Percentiles rank a stretch among this genome's conserved stretches.
Evolutionary conservation across 2,888 invertebrate genomes (phyloP).

Genomic region (Anarsia innoxiella): DNA sequence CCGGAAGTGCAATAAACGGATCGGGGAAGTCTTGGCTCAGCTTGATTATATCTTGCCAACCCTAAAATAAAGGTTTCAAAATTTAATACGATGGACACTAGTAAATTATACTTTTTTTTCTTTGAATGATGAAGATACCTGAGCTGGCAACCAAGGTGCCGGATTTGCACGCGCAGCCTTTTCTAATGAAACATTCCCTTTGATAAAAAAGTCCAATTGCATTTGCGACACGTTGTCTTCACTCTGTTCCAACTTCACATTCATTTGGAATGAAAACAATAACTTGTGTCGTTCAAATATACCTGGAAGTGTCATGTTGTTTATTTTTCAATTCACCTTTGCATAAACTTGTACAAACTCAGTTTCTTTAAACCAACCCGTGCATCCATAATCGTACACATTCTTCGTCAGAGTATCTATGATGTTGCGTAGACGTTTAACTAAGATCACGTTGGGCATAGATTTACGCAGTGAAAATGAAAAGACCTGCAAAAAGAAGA

Average conservation of each 20-base stretch:
- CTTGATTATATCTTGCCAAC: slow-evolving; percentile 90
- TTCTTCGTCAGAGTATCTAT: slow-evolving; percentile 89
- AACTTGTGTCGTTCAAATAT: slow-evolving; percentile 95
- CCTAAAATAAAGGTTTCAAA: slow-evolving; percentile 56
- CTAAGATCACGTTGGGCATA: slow-evolving; percentile 85
- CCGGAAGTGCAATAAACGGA: slow-evolving; percentile 78
- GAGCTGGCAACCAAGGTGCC: slow-evolving; percentile 80
- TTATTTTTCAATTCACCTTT: background rate
- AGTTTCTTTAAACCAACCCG: no score
- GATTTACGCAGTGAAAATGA: slow-evolving; percentile 86
- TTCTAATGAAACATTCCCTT: slow-evolving; percentile 86
- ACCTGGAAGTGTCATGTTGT: slow-evolving; percentile 74
- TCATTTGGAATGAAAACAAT: slow-evolving; percentile 93
- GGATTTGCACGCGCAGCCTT: slow-evolving; percentile 81
- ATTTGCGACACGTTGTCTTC: slow-evolving; percentile 76
- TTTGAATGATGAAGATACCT: no score
- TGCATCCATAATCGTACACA: slow-evolving; percentile 94
- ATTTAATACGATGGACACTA: no score
- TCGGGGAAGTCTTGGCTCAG: slow-evolving; percentile 80
- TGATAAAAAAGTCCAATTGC: slow-evolving; percentile 93
- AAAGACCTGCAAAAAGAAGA: slow-evolving; percentile 76
- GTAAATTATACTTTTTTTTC: no score
- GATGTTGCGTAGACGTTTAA: slow-evolving; percentile 85
- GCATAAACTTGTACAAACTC: no score
- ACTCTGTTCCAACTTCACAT: slow-evolving; percentile 86